Conservation (phyloP, 2,113 vertebrate species). For the Acrocephalus kingi region DNA sequence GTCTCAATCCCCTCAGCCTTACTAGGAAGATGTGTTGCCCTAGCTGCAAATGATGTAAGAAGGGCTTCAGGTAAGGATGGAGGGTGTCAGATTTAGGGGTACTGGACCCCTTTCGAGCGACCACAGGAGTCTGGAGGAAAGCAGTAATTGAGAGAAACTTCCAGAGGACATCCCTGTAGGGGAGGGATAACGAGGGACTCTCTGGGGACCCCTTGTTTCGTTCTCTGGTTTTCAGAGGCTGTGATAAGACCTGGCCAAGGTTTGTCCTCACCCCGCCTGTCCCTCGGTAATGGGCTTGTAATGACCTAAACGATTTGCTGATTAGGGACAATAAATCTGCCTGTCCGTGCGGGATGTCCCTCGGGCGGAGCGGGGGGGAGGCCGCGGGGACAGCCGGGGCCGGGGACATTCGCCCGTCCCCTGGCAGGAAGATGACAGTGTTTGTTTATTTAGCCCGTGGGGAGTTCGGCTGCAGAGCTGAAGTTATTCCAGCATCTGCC, state of each 20-base stretch:
- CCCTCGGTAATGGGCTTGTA: slow-evolving; percentile 86
- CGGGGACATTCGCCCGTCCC: not conserved
- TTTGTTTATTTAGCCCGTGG: not conserved
- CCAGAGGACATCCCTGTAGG: not conserved
- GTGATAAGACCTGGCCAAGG: slow-evolving; percentile 56
- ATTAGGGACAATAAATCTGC: slow-evolving; percentile 90
- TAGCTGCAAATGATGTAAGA: not conserved
- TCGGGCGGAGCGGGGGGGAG: not conserved
- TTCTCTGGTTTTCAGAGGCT: slow-evolving; percentile 64
- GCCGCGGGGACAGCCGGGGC: not conserved
- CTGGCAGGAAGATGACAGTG: not conserved
- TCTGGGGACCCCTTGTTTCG: slow-evolving; percentile 22
- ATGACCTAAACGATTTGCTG: slow-evolving; percentile 91
- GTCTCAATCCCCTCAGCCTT: not conserved
- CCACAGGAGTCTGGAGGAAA: not conserved
- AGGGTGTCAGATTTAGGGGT: not conserved
- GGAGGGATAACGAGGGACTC: slow-evolving; percentile 2
- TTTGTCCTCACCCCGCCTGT: slow-evolving; percentile 70
- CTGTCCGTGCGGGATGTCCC: slow-evolving; percentile 64
- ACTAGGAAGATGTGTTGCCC: accelerated
- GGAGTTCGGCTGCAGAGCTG: not conserved
- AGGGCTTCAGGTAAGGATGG: not conserved
- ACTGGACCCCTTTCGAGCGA: not conserved
- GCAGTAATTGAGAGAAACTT: not conserved
- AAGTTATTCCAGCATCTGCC: not conserved